Evolutionary conservation across 1,140 invertebrate genomes (phyloP), one percentile per base, ranked within the genome.

Genomic region (Ectropis grisescens): DNA sequence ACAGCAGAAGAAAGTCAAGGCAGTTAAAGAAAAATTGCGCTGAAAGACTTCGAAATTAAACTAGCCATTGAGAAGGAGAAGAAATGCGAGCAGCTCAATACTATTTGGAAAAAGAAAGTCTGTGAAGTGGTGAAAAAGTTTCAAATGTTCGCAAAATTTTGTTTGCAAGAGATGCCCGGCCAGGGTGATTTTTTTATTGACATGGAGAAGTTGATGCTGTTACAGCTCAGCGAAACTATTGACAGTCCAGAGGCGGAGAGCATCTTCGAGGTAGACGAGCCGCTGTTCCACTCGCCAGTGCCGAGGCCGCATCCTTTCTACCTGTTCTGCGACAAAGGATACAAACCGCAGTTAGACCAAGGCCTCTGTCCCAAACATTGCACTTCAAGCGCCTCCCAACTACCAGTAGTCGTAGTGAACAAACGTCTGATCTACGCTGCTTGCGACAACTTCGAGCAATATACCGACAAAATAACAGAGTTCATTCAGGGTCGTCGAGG

Each of bases 171-270:
- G 11, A 27, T 80, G 13, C 75, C 75, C 6, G 66, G 78, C 24
- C 55, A 78, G 12, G 66, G 68, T 1, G 75, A 78, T 0, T 78
- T 75, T 36, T 78, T 80, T 41, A 47, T 76, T 11, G 69, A 80
- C 12, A 68, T 74, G 50, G 75, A 80, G 37, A 80, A 64, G 35
- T 39, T 78, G 22, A 71, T 78, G 70, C 44, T 80, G 29, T 29
- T 78, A 30, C 75, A 80, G 33, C 24, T 80, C 7, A 58, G 58
- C 28, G 47, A 67, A 36, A 41, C 42, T 1, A 26, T 67, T 8
- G 54, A 71, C n/a, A 56, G 65, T 31, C 70, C 70, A 11, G 44
- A 25, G 6, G 50, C 33, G 19, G 58, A 60, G 47, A 75, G 56
- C 26, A 54, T 80, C 22, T 66, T 80, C 37, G 46, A 56, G 24